Evolutionary conservation across 2,888 invertebrate species (phyloP), one percentile per base, ranked within the genome.

Genomic region (Dione vanillae): DNA sequence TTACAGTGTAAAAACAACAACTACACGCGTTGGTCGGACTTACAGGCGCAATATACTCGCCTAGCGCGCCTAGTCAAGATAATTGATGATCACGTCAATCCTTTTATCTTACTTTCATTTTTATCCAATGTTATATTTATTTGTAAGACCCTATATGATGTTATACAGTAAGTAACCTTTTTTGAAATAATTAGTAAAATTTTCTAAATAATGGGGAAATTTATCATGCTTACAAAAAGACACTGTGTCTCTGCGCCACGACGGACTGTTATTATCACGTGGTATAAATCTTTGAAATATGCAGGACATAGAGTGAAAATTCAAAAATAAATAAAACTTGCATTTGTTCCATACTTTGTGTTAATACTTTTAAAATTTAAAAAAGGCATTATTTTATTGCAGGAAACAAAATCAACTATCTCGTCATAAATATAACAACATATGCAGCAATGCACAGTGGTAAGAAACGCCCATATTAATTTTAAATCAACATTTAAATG

Each of bases 71-170:
- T 96, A 37, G 93, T 95, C 0, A 83, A 86, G 62, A 83, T 87
- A 0, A 88, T 95, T 56, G 95, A 96, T 78, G 85, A 90, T 19
- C 85, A 94, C 59, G 85, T 96, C 37, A 94, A 94, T 8, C 88
- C 90, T 20, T 85, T 96, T 70, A 91, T 96, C 1, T 84, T 95
- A 0, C 80, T 95, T 0, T 94, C 95, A 0, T 95, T 95, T 76
- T 86, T 94, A 3, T 94, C 94, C 68, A 95, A 95, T 80, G 90
- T 96, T 64, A 94, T 95, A 80, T 95, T 95, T 78, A 94, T 95
- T 71, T 95, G 95, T 74, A 92, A 95, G 61, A 94, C 95, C 75
- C 87, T 96, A n/a, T 95, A 95, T 79, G 92, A 94, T 77, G 94
- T 94, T 72, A 89, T 95, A 75, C 93, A 94, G 95, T 95, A 86